Conservation (phyloP, 2,113 vertebrate species). For the Euleptes europaea region DNA sequence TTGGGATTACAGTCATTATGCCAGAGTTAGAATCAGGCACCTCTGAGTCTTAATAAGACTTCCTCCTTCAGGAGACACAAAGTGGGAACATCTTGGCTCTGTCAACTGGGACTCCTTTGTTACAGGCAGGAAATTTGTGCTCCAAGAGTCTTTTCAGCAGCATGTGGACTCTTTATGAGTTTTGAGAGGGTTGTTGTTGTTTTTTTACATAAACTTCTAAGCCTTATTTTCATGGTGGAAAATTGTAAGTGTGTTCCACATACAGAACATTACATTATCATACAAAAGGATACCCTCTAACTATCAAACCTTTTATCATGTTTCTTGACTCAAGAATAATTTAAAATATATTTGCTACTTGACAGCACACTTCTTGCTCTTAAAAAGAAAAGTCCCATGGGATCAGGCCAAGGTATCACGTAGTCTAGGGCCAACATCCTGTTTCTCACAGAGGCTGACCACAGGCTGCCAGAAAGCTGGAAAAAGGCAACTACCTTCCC, state of each 20-base stretch:
- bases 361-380: not conserved
- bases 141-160: not conserved
- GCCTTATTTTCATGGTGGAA: not conserved
- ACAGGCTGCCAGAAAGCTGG: no score
- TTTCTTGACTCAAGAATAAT: not conserved
- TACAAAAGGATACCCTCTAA: not conserved
- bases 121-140: not conserved
- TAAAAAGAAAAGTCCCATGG: not conserved
- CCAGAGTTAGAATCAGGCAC: not conserved
- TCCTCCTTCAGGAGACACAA: not conserved
- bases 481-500: no score
- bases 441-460: no score
- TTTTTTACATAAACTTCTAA: not conserved
- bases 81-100: not conserved
- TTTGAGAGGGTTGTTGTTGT: not conserved
- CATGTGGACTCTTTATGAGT: not conserved
- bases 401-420: no score
- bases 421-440: no score
- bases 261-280: not conserved
- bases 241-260: not conserved
- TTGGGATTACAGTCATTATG: conserved; percentile 13
- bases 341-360: not conserved
- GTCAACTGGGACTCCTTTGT: not conserved
- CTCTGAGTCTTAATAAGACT: not conserved
- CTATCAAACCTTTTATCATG: not conserved